Conservation (phyloP, 2,113 vertebrate genomes). For the Prionailurus viverrinus region DNA sequence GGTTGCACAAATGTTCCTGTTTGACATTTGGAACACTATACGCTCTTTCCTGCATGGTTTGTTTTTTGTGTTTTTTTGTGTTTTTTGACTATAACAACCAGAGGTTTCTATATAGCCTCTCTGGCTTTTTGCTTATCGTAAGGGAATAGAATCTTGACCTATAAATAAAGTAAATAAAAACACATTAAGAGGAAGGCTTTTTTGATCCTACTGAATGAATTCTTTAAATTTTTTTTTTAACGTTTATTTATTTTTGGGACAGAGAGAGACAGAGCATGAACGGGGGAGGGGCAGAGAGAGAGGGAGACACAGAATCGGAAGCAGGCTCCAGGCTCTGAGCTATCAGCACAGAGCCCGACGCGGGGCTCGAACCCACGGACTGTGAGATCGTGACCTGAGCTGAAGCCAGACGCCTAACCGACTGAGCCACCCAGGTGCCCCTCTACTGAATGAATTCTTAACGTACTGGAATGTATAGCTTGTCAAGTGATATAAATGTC, state of each 20-base stretch:
- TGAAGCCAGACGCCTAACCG: too few species aligned
- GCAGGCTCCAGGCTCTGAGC: too few species aligned
- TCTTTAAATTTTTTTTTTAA: background rate
- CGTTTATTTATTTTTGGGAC: too few species aligned
- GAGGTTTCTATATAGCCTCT: background rate
- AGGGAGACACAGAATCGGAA: too few species aligned
- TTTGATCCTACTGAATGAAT: background rate
- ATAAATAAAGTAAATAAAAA: background rate
- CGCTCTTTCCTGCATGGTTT: fast-evolving
- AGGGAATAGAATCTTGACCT: background rate
- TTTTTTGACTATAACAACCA: background rate
- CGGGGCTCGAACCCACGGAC: too few species aligned
- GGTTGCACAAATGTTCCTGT: background rate
- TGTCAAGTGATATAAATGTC: background rate
- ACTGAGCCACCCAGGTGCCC: too few species aligned
- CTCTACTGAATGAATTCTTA: background rate
- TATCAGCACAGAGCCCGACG: fast-evolving
- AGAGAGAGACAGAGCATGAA: too few species aligned
- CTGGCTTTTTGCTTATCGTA: background rate
- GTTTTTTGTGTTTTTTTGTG: too few species aligned
- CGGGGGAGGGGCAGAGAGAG: too few species aligned
- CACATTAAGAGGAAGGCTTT: background rate
- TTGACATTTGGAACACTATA: fast-evolving
- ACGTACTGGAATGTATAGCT: background rate
- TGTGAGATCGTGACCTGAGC: too few species aligned